phyloP scores from a whole-genome alignment of 30 jellyfish, hydroid and myxozoan species.

The Catostylus mosaicus region DNA sequence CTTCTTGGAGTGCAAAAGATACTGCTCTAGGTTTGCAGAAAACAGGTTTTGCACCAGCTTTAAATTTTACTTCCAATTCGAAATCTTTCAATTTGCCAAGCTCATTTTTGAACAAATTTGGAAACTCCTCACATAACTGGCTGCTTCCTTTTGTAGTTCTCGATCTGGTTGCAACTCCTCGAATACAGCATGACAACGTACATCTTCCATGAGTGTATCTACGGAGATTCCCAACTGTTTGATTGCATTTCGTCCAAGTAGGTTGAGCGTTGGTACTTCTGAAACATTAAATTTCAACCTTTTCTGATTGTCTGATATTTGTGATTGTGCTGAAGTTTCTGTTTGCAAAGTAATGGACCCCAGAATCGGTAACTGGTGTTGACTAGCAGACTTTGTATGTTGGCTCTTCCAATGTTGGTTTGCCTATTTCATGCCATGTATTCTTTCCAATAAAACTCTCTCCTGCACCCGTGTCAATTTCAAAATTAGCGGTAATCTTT shows the following conservation, averaged over 20 bases:
- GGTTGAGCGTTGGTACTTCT: slow-evolving; percentile 37
- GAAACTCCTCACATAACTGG: slow-evolving; percentile 22
- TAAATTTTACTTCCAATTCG: too few relatives aligned
- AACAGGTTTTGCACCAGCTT: too few relatives aligned
- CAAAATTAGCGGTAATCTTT: background rate
- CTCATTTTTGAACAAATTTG: slow-evolving; percentile 23
- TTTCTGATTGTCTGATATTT: background rate
- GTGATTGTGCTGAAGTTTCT: slow-evolving; percentile 11
- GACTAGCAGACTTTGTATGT: slow-evolving; percentile 13
- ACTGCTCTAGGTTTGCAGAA: slow-evolving; percentile 50
- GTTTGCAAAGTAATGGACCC: slow-evolving; percentile 19
- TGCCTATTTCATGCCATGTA: slow-evolving; percentile 34
- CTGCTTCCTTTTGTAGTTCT: slow-evolving; percentile 17
- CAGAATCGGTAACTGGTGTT: slow-evolving; percentile 31
- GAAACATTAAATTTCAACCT: slow-evolving; percentile 1
- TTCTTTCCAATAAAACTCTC: slow-evolving; percentile 16
- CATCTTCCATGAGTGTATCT: slow-evolving; percentile 5
- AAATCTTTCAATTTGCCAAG: slow-evolving; percentile 40
- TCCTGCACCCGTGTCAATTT: slow-evolving; percentile 40
- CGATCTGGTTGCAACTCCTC: slow-evolving; percentile 8
- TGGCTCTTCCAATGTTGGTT: slow-evolving; percentile 4
- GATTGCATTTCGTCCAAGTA: slow-evolving; percentile 34
- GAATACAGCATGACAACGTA: slow-evolving; percentile 3
- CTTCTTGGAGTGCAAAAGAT: slow-evolving; percentile 44
- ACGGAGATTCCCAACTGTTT: slow-evolving; percentile 35